A percentile compares a stretch with the other conserved stretches of the same genome.
phyloP scores from a whole-genome alignment of 2,113 vertebrate species.

The Platichthys stellatus region DNA sequence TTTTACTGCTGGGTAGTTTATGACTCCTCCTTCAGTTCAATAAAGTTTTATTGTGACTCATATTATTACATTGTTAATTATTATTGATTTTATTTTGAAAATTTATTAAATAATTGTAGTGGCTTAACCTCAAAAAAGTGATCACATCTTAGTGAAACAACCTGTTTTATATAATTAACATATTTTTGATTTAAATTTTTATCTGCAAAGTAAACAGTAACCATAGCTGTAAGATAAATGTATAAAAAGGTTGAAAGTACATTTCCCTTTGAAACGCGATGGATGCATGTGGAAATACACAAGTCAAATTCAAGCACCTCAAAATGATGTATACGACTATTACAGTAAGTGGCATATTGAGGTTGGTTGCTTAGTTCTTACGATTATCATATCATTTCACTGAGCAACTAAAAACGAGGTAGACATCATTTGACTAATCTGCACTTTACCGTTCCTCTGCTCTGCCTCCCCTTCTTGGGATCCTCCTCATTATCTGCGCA shows the following conservation, averaged over 20 bases:
- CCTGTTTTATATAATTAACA: too few species aligned
- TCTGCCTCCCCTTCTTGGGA: conserved; percentile 48
- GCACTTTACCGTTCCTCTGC: conserved; percentile 71
- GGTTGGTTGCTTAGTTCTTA: neutral
- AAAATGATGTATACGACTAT: neutral
- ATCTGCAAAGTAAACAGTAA: neutral
- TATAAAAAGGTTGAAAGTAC: neutral
- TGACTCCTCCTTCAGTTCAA: too few species aligned
- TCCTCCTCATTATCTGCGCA: conserved; percentile 68
- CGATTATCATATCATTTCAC: neutral
- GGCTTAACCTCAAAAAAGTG: too few species aligned
- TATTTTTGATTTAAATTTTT: neutral
- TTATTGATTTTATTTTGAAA: neutral
- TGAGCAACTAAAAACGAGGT: neutral
- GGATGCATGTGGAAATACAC: neutral
- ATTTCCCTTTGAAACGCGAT: neutral
- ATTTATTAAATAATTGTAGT: too few species aligned
- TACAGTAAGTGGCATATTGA: neutral
- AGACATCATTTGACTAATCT: neutral
- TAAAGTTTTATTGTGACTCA: neutral
- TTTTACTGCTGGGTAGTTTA: neutral
- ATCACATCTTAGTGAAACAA: too few species aligned
- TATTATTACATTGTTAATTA: neutral
- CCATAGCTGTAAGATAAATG: neutral
- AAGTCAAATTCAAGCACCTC: too few species aligned